Conservation (phyloP, 2,797 vertebrate genomes). For the Urophycis tenuis region DNA sequence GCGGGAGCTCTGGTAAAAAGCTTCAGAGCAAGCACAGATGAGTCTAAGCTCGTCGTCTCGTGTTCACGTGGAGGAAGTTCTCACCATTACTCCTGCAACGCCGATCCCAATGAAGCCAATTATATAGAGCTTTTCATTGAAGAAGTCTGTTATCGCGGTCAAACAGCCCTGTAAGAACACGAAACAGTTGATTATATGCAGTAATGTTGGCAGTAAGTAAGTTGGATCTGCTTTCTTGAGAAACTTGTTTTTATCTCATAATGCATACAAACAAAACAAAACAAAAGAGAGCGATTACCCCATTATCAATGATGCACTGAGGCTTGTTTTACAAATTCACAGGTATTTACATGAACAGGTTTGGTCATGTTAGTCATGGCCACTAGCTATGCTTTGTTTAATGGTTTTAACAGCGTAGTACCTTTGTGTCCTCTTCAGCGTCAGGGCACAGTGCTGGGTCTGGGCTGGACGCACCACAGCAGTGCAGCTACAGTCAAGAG, state of each 20-base stretch:
- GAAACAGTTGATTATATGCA: background rate
- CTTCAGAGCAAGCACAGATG: background rate
- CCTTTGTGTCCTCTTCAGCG: slow-evolving; percentile 23
- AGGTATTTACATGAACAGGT: background rate
- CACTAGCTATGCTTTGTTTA: background rate
- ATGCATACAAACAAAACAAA: background rate
- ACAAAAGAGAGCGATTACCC: background rate
- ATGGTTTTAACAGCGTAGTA: no score
- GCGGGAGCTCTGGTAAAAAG: background rate
- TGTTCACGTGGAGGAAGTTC: slow-evolving; percentile 36
- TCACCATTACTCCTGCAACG: slow-evolving; percentile 88
- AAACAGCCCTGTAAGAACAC: slow-evolving; percentile 73
- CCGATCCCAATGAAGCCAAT: slow-evolving; percentile 87
- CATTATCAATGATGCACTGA: background rate
- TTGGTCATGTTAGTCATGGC: background rate
- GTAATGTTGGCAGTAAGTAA: background rate
- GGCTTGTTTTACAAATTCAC: background rate
- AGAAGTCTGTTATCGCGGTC: slow-evolving; percentile 75
- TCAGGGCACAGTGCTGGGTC: slow-evolving; percentile 41
- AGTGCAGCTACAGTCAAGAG: slow-evolving; percentile 60
- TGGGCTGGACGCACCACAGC: slow-evolving; percentile 49
- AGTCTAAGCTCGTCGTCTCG: background rate
- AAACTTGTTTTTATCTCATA: background rate
- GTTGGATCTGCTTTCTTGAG: background rate
- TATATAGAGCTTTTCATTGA: slow-evolving; percentile 80